Evolutionary conservation across 2,113 vertebrate species (phyloP), one percentile per base, ranked within the genome.

Genomic region (Eublepharis macularius): DNA sequence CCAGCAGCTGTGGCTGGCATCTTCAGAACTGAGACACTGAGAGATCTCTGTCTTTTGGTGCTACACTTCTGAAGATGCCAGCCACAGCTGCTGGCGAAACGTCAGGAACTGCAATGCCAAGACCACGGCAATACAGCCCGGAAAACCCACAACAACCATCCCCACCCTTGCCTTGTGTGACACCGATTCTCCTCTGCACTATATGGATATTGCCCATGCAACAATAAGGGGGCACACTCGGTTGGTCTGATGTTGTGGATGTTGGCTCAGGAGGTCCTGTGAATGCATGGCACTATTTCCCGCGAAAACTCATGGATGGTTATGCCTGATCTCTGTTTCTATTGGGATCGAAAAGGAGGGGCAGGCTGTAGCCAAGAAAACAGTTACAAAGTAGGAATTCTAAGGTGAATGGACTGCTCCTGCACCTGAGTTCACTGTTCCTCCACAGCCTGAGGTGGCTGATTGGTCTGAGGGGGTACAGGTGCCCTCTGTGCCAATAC

Each of bases 171-270:
- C 98, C 0, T 95, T 99, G 84, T 99, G 99, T 92, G 99, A 99
- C 96, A 99, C 98, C 0, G 98, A 99, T 94, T 99, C 99, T 24
- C 98, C 99, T 0, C 96, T 99, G 92, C 97, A 98, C 95, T 99
- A 99, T 0, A 98, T 99, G 90, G 99, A 99, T 90, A 99, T 99
- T 0, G 95, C 91, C 99, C 99, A 4, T 99, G 98, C 93, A 99
- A 99, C 94, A 99, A 99, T 89, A 99, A 99, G 99, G 98, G 99
- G 83, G 98, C 98, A 41, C 99, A 99, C 93, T 99, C 99, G 0
- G 98, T 99, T 89, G 99, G 99, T 87, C 95, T 99, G 84, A 99
- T 99, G 98, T 99, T 98, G 99, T 99, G 99, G 99, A 99, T 99
- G 99, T 92, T 99, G 95, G 98, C 98, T 84, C 96, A 98, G 63